Evolutionary conservation across 2,888 invertebrate genomes (phyloP).

Genomic region (Abrostola triplasia): DNA sequence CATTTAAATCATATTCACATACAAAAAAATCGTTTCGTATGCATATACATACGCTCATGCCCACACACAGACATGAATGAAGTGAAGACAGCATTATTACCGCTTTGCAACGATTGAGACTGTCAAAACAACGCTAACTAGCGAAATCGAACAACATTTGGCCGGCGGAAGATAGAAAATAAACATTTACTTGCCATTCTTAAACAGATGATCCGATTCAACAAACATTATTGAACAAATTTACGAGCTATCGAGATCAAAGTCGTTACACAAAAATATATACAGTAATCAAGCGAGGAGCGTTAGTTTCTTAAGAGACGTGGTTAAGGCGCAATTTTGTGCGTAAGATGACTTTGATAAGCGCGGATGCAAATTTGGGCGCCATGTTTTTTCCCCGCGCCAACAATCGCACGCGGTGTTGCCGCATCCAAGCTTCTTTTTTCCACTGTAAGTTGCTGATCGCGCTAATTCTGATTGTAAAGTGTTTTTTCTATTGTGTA

Average conservation of each 20-base stretch:
- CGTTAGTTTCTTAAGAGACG: slow-evolving; percentile 60
- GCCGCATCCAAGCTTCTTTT: slow-evolving; percentile 71
- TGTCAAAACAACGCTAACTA: slow-evolving; percentile 86
- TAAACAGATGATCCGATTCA: slow-evolving; percentile 80
- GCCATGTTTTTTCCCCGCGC: slow-evolving; percentile 75
- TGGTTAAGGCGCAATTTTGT: slow-evolving; percentile 70
- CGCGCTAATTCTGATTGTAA: slow-evolving; percentile 74
- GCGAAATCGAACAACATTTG: slow-evolving; percentile 83
- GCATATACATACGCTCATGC: slow-evolving; percentile 61
- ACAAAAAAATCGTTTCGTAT: slow-evolving; percentile 58
- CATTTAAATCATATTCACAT: slow-evolving; percentile 56
- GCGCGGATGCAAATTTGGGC: slow-evolving; percentile 65
- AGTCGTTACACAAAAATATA: slow-evolving; percentile 75
- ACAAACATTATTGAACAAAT: slow-evolving; percentile 82
- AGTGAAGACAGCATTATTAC: slow-evolving; percentile 83
- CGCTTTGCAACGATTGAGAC: slow-evolving; percentile 76
- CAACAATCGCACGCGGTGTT: slow-evolving; percentile 72
- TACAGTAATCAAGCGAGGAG: slow-evolving; percentile 61
- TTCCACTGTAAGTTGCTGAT: slow-evolving; percentile 67
- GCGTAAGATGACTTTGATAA: slow-evolving; percentile 63
- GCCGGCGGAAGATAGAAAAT: slow-evolving; percentile 85
- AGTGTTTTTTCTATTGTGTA: slow-evolving; percentile 68
- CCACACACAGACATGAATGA: slow-evolving; percentile 63
- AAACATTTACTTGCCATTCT: slow-evolving; percentile 84
- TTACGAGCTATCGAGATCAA: slow-evolving; percentile 83